These are phyloP conservation scores for Campoletis raptor DNA, from an alignment of 2,888 invertebrate genomes.

Conservation along the genomic window DNA sequence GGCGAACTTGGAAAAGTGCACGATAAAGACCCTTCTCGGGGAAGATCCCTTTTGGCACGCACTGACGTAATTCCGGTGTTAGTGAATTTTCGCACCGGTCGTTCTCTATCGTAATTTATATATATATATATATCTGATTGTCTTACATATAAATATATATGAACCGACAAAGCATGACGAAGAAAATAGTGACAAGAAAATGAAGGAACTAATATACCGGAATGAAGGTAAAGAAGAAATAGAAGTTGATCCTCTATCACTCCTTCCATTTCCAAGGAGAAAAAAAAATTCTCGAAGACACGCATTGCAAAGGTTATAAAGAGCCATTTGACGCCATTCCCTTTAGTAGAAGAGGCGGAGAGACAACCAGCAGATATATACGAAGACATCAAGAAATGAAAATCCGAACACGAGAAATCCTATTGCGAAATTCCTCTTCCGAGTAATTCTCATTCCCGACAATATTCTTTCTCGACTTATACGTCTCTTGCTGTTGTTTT, in stretches of 20 bases:
- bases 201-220: slow-evolving; percentile 65
- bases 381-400: slow-evolving; percentile 33
- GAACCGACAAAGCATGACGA: slow-evolving; percentile 26
- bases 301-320: slow-evolving; percentile 4
- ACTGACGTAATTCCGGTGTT: slow-evolving; percentile 44
- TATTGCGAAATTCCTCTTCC: slow-evolving; percentile 19
- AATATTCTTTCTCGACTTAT: background rate
- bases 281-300: slow-evolving; percentile 40
- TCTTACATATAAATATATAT: slow-evolving; percentile 13
- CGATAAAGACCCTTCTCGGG: slow-evolving; percentile 77
- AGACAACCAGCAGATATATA: slow-evolving; percentile 11
- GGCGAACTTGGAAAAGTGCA: slow-evolving; percentile 76
- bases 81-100: slow-evolving; percentile 48
- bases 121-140: background rate
- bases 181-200: slow-evolving; percentile 37
- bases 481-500: background rate
- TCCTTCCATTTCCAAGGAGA: slow-evolving; percentile 9
- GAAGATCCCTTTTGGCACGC: slow-evolving; percentile 54
- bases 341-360: background rate
- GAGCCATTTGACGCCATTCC: slow-evolving; percentile 45
- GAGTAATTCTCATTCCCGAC: background rate
- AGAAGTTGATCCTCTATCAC: slow-evolving; percentile 50
- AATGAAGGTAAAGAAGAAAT: slow-evolving; percentile 39
- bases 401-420: slow-evolving; percentile 15
- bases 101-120: slow-evolving; percentile 24